These are phyloP conservation scores for Cosmia pyralina DNA, from an alignment of 2,888 invertebrate genomes.

Conservation along the genomic window DNA sequence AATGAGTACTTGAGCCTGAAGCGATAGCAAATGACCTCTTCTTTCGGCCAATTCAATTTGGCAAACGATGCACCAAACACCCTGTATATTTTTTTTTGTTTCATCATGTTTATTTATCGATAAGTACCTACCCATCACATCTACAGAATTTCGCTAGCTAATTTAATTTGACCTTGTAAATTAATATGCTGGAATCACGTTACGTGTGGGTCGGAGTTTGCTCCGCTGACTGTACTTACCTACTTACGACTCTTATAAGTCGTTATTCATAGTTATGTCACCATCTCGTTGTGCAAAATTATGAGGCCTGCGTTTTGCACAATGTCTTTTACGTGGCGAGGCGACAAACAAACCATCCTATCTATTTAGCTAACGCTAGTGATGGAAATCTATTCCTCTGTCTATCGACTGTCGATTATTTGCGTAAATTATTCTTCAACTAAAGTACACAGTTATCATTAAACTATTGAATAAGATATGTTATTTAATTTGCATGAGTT, in stretches of 20 bases:
- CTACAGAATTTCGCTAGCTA: neutral
- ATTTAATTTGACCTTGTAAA: neutral
- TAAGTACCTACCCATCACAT: too few species aligned
- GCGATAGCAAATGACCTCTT: too few species aligned
- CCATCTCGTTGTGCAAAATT: conserved; percentile 68
- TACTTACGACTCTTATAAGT: conserved; percentile 48
- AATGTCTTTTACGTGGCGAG: conserved; percentile 59
- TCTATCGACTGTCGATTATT: conserved; percentile 52
- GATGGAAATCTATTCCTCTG: conserved; percentile 26
- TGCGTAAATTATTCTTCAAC: neutral
- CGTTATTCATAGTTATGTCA: conserved; percentile 70
- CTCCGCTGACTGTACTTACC: conserved; percentile 27
- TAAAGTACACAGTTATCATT: conserved; percentile 11
- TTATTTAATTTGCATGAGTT: conserved; percentile 21
- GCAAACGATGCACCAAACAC: too few species aligned
- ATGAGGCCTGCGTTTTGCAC: conserved; percentile 64
- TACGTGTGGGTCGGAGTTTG: neutral
- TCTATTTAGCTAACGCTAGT: conserved; percentile 52
- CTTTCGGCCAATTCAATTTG: too few species aligned
- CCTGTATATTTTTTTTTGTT: too few species aligned
- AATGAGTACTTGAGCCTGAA: too few species aligned
- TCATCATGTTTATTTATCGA: neutral
- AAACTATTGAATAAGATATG: conserved; percentile 3
- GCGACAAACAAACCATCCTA: conserved; percentile 40
- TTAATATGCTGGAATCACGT: neutral